Evolutionary conservation across 2,888 invertebrate species (phyloP), one percentile per base, ranked within the genome.

Genomic region (Phortica magna): DNA sequence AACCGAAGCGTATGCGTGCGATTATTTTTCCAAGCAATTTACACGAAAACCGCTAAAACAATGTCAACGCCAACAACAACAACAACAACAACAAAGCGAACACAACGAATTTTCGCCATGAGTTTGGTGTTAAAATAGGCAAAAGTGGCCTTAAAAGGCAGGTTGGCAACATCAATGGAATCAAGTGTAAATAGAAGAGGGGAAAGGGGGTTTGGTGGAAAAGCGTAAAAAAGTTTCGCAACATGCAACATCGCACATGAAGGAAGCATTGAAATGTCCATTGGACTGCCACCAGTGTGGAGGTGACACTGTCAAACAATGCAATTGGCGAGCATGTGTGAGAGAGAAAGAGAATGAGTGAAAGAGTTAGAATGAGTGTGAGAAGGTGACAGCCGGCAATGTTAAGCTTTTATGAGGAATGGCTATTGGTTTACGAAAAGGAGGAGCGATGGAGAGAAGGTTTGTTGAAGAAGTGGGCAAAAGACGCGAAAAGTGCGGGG

Each of bases 141-240:
- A 81, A 88, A 88, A 85, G 88, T 84, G 88, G 84, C 85, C 84
- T 83, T 86, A 84, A 86, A 86, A 82, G 80, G 83, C 77, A 31
- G 22, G 48, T 48, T 31, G 31, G 31, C 31, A 31, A 31, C 31
- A 31, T 31, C 31, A 31, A 31, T 31, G 31, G 31, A 31, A 31
- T 31, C 3, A 31, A 31, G 48, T 48, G 3, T 48, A 14, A 12
- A 12, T 3, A 48, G 48, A 0, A 48, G 48, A 48, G 14, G 48
- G 9, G 48, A 7, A 0, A 12, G 48, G 48, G 9, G 59, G 7
- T 19, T 19, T 5, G 17, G 17, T 22, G 41, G 76, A 76, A 64
- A 76, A 77, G 81, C 79, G 80, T 75, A 80, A 75, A 84, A 83
- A 83, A 83, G 80, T 77, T 79, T 77, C 77, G 7, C 76, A 83